phyloP scores from a whole-genome alignment of 1,140 invertebrate species.

The Ooceraea biroi region DNA sequence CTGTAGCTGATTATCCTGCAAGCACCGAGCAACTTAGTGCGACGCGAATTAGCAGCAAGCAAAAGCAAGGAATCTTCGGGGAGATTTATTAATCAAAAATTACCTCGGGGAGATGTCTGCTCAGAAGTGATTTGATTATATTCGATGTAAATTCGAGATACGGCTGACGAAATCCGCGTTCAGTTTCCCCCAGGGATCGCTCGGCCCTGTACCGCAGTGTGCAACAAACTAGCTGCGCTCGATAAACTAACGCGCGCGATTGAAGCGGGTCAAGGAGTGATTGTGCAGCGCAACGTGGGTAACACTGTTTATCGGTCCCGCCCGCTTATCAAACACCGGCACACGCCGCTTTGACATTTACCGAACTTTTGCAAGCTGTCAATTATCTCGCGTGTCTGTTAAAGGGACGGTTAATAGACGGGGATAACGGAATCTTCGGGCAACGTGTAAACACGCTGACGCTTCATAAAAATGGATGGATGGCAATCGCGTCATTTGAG shows the following conservation, averaged over 20 bases:
- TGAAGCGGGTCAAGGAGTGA: conserved; percentile 56
- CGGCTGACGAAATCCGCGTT: neutral
- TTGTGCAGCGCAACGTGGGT: conserved; percentile 46
- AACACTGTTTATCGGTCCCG: conserved; percentile 47
- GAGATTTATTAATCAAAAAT: no score
- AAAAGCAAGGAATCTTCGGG: neutral
- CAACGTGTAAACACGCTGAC: no score
- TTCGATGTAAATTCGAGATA: no score
- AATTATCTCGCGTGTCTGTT: conserved; percentile 28
- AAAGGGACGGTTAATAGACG: conserved; percentile 7
- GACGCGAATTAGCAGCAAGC: neutral
- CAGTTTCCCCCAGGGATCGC: conserved; percentile 8
- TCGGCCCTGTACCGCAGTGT: conserved; percentile 1
- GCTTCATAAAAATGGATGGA: no score
- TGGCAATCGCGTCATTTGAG: no score
- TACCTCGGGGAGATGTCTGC: no score
- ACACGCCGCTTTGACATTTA: conserved; percentile 35
- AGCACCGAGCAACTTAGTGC: conserved; percentile 34
- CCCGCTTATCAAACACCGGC: conserved; percentile 22
- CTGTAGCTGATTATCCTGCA: conserved; percentile 92
- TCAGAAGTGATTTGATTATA: no score
- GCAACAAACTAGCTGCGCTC: neutral
- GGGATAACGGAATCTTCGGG: neutral
- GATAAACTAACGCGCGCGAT: conserved; percentile 40
- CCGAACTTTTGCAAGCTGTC: conserved; percentile 33